phyloP scores from a whole-genome alignment of 2,113 vertebrate genomes.

The Suricata suricatta region DNA sequence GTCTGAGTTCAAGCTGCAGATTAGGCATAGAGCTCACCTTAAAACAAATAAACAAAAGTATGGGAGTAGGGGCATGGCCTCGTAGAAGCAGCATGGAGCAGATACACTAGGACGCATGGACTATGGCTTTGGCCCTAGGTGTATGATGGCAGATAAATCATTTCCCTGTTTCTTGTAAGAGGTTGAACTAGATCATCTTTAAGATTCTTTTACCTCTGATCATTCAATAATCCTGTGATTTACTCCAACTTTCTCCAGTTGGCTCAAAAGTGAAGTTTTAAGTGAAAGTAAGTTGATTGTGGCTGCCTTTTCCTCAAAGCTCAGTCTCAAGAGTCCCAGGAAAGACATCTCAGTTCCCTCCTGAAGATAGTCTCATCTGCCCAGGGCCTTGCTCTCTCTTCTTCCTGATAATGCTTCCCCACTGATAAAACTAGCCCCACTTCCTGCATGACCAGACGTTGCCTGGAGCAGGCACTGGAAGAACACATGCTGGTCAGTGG shows the following conservation, averaged over 20 bases:
- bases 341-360: neutral
- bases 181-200: neutral
- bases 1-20: neutral
- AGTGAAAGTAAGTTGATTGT: neutral
- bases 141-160: neutral
- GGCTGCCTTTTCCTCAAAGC: neutral
- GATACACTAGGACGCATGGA: neutral
- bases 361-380: neutral
- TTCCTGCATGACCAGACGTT: neutral
- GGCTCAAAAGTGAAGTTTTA: constrained; percentile 21
- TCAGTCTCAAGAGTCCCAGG: neutral
- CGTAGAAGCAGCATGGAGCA: neutral
- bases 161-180: neutral
- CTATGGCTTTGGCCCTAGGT: neutral
- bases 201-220: neutral
- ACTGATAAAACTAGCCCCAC: neutral
- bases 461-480: neutral
- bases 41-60: neutral
- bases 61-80: neutral
- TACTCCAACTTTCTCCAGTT: neutral
- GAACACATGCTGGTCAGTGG: neutral
- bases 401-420: neutral
- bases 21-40: neutral
- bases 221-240: neutral
- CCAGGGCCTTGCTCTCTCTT: neutral